These are phyloP conservation scores for Oikopleura dioica DNA, from an alignment of 23 tunicate species.

Conservation along the genomic window DNA sequence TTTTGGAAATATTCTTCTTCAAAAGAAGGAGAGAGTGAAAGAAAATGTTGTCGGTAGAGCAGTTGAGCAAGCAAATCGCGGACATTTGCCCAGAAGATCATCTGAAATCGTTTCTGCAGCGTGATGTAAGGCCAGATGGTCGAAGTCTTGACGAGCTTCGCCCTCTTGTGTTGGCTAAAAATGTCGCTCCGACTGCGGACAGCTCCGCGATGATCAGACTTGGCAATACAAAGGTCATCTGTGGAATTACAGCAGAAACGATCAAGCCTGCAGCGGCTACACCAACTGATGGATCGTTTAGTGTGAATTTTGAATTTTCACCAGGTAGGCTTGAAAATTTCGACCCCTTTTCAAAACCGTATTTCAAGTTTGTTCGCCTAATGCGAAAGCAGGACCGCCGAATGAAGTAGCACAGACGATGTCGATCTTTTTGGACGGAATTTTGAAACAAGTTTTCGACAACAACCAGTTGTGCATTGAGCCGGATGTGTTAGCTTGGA, in stretches of 20 bases:
- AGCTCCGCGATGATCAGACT: background rate
- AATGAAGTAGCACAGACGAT: background rate
- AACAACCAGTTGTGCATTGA: background rate
- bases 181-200: background rate
- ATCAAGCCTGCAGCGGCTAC: background rate
- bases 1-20: too few relatives aligned
- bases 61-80: slow-evolving; percentile 9
- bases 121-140: background rate
- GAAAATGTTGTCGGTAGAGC: background rate
- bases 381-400: slow-evolving; percentile 1
- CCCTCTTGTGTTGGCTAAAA: background rate
- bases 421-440: background rate
- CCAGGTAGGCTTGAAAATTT: too few relatives aligned
- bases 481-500: background rate
- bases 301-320: background rate
- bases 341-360: too few relatives aligned
- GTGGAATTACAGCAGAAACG: background rate
- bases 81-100: slow-evolving; percentile 10
- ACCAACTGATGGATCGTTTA: background rate
- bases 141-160: background rate
- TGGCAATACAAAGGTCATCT: background rate
- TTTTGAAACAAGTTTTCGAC: background rate
- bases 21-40: too few relatives aligned
- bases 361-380: too few relatives aligned
- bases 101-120: background rate